A percentile compares a stretch with the other conserved stretches of the same genome.
Evolutionary conservation across 1,140 invertebrate genomes (phyloP).

Genomic region (Magallana gigas): DNA sequence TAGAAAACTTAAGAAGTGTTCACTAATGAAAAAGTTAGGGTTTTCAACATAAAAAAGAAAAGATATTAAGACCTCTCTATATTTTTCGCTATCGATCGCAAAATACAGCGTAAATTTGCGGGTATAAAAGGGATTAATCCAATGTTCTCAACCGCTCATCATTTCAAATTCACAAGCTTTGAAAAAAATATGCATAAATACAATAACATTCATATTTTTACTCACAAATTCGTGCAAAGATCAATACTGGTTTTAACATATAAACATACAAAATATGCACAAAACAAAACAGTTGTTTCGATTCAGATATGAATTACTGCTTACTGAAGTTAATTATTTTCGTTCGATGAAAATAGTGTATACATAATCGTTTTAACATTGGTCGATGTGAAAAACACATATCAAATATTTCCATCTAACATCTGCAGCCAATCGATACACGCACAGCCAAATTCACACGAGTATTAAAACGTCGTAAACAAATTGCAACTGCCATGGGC

Average conservation of each 20-base stretch:
- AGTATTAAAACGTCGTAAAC: slow-evolving; percentile 23
- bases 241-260: background rate
- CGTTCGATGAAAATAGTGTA: background rate
- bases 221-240: slow-evolving; percentile 13
- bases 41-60: too few relatives aligned
- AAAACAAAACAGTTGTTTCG: background rate
- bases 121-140: too few relatives aligned
- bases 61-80: too few relatives aligned
- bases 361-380: background rate
- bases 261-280: background rate
- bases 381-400: background rate
- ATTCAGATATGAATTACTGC: background rate
- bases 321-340: background rate
- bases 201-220: background rate
- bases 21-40: too few relatives aligned
- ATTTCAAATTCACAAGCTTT: too few relatives aligned
- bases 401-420: slow-evolving; percentile 11
- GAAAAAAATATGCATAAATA: too few relatives aligned
- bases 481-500: background rate
- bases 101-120: too few relatives aligned
- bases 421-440: slow-evolving; percentile 11
- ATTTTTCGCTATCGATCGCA: too few relatives aligned
- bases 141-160: too few relatives aligned
- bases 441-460: background rate
- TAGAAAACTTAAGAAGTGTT: too few relatives aligned